These are phyloP conservation scores for Meteorus cinctellus DNA, from an alignment of 2,888 invertebrate species.

Conservation along the genomic window DNA sequence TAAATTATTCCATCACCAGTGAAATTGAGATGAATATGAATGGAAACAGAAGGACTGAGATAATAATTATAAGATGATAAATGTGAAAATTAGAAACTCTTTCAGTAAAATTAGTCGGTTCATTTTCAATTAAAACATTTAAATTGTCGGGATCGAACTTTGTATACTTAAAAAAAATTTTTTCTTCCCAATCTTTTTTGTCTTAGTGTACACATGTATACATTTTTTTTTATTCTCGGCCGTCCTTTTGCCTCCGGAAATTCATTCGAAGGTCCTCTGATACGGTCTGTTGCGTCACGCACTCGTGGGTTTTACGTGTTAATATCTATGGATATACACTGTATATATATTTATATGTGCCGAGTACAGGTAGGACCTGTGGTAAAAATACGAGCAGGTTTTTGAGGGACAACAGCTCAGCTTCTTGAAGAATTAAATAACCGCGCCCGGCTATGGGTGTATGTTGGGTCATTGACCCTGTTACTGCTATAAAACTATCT, in stretches of 20 bases:
- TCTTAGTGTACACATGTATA: too few relatives aligned
- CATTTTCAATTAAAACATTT: neutral
- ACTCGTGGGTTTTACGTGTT: conserved; percentile 15
- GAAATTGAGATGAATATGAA: neutral
- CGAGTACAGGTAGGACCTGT: neutral
- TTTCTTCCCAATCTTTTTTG: neutral
- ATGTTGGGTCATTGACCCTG: conserved; percentile 55
- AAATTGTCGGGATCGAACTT: neutral
- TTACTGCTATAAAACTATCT: neutral
- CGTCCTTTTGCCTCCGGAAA: conserved; percentile 9
- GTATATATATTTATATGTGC: neutral
- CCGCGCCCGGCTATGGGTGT: neutral
- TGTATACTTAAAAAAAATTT: neutral
- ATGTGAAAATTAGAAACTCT: too few relatives aligned
- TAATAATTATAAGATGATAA: neutral
- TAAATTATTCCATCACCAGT: neutral
- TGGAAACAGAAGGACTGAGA: neutral
- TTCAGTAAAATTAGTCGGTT: neutral
- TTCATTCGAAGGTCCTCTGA: conserved; percentile 23
- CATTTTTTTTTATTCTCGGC: neutral
- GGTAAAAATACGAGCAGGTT: conserved; percentile 23
- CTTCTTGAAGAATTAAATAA: conserved; percentile 3
- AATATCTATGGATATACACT: neutral
- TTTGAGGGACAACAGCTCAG: conserved; percentile 14
- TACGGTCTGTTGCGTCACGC: conserved; percentile 26